Percentiles rank a stretch among this genome's conserved stretches.
phyloP scores from a whole-genome alignment of 30 jellyfish, hydroid and myxozoan species.

The Phacellophora camtschatica region DNA sequence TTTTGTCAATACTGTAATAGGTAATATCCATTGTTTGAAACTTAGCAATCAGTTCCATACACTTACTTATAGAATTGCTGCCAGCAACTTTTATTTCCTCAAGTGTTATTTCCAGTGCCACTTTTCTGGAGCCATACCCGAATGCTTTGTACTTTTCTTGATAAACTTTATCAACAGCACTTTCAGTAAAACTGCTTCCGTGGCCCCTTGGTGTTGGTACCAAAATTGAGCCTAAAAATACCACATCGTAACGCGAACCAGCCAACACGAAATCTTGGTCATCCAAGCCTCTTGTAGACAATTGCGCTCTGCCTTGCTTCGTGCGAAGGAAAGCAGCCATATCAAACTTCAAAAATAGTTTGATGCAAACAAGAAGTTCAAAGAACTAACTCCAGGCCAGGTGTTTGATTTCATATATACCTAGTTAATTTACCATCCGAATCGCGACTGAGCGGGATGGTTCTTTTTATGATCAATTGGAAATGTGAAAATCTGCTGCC shows the following conservation, averaged over 20 bases:
- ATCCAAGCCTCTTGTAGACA: conserved; percentile 50
- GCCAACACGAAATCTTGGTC: conserved; percentile 56
- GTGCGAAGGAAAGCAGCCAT: conserved; percentile 58
- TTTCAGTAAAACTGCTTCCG: conserved; percentile 71
- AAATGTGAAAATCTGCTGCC: no score
- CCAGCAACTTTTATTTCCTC: conserved; percentile 32
- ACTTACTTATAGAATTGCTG: background rate
- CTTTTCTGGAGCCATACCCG: conserved; percentile 60
- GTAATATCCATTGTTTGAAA: conserved; percentile 39
- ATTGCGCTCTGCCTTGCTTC: conserved; percentile 45
- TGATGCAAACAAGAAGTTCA: no score
- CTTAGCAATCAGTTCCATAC: background rate
- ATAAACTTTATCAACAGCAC: conserved; percentile 66
- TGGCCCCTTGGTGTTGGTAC: conserved; percentile 83
- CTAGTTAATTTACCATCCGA: no score
- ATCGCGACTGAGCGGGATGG: no score
- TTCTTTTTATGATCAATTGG: no score
- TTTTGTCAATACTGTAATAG: conserved; percentile 50
- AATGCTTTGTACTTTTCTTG: conserved; percentile 69
- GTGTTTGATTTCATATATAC: no score
- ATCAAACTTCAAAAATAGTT: no score
- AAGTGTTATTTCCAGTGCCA: conserved; percentile 30
- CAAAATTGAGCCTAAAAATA: conserved; percentile 61
- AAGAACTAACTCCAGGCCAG: no score
- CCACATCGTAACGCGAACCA: conserved; percentile 51